Percentiles rank a stretch among this genome's conserved stretches.
Evolutionary conservation across 1,140 invertebrate genomes (phyloP).

Genomic region (Arctopsyche grandis): DNA sequence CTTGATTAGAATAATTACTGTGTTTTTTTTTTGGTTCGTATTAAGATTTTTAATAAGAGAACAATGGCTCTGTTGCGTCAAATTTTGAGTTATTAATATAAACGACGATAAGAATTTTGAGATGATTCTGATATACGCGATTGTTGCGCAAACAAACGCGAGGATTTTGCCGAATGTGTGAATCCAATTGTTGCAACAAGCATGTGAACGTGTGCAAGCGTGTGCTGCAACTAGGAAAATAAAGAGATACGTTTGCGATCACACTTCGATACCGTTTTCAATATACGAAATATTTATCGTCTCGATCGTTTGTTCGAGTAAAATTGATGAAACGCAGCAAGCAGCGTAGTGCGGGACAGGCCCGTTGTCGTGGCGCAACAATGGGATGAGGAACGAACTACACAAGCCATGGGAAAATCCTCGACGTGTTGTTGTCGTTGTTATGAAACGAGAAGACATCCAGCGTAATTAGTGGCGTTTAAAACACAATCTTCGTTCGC

Average conservation of each 20-base stretch:
- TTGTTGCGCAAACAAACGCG: neutral
- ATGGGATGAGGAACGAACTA: slow-evolving; percentile 24
- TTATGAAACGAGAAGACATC: slow-evolving; percentile 38
- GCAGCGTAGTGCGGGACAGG: neutral
- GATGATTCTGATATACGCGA: neutral
- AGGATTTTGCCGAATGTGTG: neutral
- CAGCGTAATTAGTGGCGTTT: slow-evolving; percentile 36
- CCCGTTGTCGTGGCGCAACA: neutral
- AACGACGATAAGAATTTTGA: neutral
- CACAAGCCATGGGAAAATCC: slow-evolving; percentile 33
- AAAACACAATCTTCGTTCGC: slow-evolving; percentile 36
- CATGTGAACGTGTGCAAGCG: slow-evolving; percentile 10
- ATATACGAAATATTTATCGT: neutral
- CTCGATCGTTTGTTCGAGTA: neutral
- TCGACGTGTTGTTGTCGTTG: neutral
- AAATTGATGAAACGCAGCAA: slow-evolving; percentile 6
- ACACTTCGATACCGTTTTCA: slow-evolving; percentile 8
- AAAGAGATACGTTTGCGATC: neutral
- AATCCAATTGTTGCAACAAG: slow-evolving; percentile 3
- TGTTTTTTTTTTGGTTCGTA: too few relatives aligned
- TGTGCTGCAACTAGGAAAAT: neutral
- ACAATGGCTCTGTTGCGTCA: too few relatives aligned
- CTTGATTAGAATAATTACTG: too few relatives aligned
- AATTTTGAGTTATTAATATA: too few relatives aligned
- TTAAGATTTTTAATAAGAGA: too few relatives aligned